Conservation (phyloP, 2,797 vertebrate species). For the Muscicapa striata region DNA sequence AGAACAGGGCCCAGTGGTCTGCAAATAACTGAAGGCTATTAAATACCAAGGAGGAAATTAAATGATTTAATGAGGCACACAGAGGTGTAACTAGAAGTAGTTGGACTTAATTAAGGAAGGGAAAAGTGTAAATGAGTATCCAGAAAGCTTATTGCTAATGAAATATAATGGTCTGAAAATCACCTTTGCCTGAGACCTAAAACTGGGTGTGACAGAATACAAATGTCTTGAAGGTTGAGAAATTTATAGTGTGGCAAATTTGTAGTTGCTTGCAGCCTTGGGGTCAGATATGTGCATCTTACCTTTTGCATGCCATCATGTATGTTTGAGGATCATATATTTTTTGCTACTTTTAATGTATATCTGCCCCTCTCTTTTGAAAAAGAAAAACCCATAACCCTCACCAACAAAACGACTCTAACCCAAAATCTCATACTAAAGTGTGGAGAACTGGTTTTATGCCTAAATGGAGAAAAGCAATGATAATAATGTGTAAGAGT, state of each 20-base stretch:
- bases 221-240: not conserved
- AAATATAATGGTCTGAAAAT: constrained; percentile 32
- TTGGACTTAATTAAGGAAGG: constrained; percentile 48
- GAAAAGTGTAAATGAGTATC: constrained; percentile 41
- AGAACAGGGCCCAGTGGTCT: constrained; percentile 14
- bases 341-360: not conserved
- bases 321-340: not conserved
- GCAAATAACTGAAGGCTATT: constrained; percentile 46
- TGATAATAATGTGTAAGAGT: not conserved
- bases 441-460: not conserved
- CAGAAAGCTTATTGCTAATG: constrained; percentile 27
- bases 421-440: not conserved
- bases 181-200: not conserved
- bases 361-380: not conserved
- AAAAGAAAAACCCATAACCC: not conserved
- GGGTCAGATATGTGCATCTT: not conserved
- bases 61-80: constrained; percentile 57
- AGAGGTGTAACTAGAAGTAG: constrained; percentile 48
- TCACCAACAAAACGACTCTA: not conserved
- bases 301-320: not conserved
- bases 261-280: not conserved
- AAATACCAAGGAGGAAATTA: constrained; percentile 55
- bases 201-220: not conserved
- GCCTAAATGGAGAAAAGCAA: not conserved
- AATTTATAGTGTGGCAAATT: not conserved